These are phyloP conservation scores for Riparia riparia DNA, from an alignment of 2,113 vertebrate genomes.

Conservation along the genomic window DNA sequence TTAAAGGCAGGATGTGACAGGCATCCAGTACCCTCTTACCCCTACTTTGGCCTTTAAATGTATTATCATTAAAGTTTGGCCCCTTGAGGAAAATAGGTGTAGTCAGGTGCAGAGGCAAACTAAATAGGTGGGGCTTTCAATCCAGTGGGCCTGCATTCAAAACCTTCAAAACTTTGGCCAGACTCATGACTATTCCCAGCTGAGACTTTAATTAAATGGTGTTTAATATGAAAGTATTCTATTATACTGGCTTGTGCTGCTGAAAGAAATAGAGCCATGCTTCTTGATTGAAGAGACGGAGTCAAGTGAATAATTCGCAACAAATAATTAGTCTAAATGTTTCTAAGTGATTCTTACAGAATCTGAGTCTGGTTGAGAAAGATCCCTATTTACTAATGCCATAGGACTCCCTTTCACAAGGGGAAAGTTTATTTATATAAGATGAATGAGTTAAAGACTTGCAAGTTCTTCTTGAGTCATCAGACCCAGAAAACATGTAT, in stretches of 20 bases:
- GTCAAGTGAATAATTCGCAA: slow-evolving; percentile 52
- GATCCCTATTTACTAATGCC: slow-evolving; percentile 44
- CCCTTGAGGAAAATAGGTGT: not conserved
- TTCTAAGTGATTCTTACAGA: slow-evolving; percentile 57
- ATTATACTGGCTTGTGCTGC: slow-evolving; percentile 28
- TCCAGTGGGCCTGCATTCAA: slow-evolving; percentile 26
- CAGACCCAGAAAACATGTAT: slow-evolving; percentile 59
- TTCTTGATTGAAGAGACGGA: slow-evolving; percentile 46
- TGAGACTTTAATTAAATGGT: slow-evolving; percentile 62
- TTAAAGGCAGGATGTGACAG: not conserved
- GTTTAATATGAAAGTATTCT: slow-evolving; percentile 25
- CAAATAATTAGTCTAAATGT: slow-evolving; percentile 66
- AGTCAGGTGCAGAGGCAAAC: not conserved
- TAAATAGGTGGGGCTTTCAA: not conserved
- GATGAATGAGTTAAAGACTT: slow-evolving; percentile 58
- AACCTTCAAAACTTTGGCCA: slow-evolving; percentile 12
- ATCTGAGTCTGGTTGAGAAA: slow-evolving; percentile 61
- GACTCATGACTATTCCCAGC: not conserved
- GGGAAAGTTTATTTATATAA: slow-evolving; percentile 64
- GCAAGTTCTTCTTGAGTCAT: slow-evolving; percentile 60
- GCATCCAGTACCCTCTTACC: not conserved
- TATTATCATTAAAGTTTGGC: not conserved
- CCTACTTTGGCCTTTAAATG: not conserved
- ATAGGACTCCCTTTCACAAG: slow-evolving; percentile 55
- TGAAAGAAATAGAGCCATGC: slow-evolving; percentile 20